These are phyloP conservation scores for Fistularia tabacaria DNA, from an alignment of 2,797 vertebrate genomes.

Conservation along the genomic window DNA sequence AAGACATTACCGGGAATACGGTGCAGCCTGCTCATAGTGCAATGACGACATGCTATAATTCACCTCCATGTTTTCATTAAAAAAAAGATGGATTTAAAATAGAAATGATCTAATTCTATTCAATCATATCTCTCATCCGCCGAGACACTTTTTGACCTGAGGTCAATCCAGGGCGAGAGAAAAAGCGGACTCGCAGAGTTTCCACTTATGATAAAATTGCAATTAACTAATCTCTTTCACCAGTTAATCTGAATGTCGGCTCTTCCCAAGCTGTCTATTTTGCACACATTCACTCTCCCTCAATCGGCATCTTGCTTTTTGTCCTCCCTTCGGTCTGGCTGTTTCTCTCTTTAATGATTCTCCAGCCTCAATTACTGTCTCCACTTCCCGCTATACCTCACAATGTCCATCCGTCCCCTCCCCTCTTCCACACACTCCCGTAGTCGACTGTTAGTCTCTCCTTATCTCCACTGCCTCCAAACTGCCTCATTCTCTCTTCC, in stretches of 20 bases:
- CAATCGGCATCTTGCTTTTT: background rate
- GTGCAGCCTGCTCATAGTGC: too few species aligned
- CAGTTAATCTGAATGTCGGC: conserved; percentile 38
- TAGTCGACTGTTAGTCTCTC: background rate
- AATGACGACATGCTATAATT: too few species aligned
- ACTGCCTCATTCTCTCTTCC: conserved; percentile 11
- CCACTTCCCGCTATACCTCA: background rate
- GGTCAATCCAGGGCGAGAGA: conserved; percentile 33
- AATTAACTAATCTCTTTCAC: conserved; percentile 56
- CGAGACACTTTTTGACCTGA: background rate
- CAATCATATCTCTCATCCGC: too few species aligned
- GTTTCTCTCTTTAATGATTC: conserved; percentile 42
- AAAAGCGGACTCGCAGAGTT: conserved; percentile 43
- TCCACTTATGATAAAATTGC: conserved; percentile 55
- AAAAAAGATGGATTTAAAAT: too few species aligned
- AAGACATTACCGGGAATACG: too few species aligned
- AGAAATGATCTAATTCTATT: too few species aligned
- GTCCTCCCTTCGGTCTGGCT: conserved; percentile 8
- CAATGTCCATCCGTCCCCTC: background rate
- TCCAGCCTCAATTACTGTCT: conserved; percentile 6
- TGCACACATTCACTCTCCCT: conserved; percentile 19
- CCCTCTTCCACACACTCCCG: background rate
- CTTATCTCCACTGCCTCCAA: conserved; percentile 1
- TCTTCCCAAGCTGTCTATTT: conserved; percentile 26
- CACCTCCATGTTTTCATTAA: too few species aligned